These are phyloP conservation scores for Coreius guichenoti DNA, from an alignment of 2,797 vertebrate genomes.

Conservation along the genomic window DNA sequence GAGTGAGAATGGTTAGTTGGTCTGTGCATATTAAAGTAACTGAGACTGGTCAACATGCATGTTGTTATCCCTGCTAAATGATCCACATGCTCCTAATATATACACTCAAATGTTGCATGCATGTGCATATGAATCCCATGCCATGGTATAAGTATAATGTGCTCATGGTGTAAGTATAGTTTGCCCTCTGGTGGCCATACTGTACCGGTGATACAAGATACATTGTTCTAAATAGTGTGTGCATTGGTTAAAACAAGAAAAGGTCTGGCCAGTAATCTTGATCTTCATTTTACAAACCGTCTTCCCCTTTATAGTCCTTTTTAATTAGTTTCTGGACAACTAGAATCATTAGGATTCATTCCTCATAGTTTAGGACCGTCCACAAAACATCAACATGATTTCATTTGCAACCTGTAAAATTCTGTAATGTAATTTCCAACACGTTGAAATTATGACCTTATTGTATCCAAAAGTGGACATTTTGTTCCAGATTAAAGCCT, in stretches of 20 bases:
- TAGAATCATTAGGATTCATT: background rate
- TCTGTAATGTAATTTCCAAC: background rate
- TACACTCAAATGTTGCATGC: slow-evolving; percentile 45
- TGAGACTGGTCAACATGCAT: slow-evolving; percentile 39
- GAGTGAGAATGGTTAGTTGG: slow-evolving; percentile 13
- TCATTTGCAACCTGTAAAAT: background rate
- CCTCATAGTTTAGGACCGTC: background rate
- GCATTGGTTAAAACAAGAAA: slow-evolving; percentile 1
- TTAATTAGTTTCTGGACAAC: background rate
- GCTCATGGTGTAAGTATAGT: background rate
- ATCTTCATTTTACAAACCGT: background rate
- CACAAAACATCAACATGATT: background rate
- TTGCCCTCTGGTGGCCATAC: slow-evolving; percentile 25
- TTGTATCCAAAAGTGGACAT: background rate
- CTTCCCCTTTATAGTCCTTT: background rate
- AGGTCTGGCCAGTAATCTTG: background rate
- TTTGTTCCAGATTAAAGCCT: background rate
- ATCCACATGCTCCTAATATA: slow-evolving; percentile 18
- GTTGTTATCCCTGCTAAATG: slow-evolving; percentile 19
- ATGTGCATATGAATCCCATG: slow-evolving; percentile 45
- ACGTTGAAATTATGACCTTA: background rate
- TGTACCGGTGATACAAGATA: background rate
- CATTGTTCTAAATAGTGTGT: background rate
- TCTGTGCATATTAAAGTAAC: background rate
- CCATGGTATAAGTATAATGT: slow-evolving; percentile 46